Conservation (phyloP, 2,113 vertebrate genomes). For the Odocoileus hemionus region DNA sequence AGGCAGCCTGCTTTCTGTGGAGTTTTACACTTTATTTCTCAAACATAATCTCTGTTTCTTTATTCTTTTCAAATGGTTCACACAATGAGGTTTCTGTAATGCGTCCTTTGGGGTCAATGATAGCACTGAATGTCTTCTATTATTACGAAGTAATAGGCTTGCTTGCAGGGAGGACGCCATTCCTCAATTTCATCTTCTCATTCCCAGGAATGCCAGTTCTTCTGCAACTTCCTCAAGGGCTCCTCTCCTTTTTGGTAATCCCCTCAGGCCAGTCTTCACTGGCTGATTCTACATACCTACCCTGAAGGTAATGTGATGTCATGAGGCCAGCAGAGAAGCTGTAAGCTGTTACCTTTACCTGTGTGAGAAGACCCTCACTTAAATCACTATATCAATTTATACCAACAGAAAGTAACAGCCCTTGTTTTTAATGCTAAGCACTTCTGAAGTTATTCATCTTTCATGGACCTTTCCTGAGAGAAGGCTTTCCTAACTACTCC, state of each 20-base stretch:
- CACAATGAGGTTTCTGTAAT: not conserved
- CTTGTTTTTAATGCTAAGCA: not conserved
- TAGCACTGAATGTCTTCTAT: not conserved
- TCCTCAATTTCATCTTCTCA: not conserved
- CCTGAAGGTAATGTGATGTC: not conserved
- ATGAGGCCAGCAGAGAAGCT: not conserved
- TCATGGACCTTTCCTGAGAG: not conserved
- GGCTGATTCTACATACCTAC: not conserved
- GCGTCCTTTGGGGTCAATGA: not conserved
- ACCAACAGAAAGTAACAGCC: not conserved
- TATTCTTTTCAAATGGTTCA: not conserved
- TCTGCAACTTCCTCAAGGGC: not conserved
- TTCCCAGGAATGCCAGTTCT: not conserved
- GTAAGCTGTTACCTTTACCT: not conserved
- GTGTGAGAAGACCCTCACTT: not conserved
- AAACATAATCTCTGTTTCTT: not conserved
- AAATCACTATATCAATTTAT: not conserved
- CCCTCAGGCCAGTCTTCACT: not conserved
- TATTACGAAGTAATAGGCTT: not conserved
- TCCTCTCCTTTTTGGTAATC: not conserved
- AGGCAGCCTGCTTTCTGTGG: not conserved
- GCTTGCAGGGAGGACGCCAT: not conserved
- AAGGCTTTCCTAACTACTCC: not conserved
- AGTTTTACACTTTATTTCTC: conserved; percentile 20
- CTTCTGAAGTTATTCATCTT: not conserved